These are phyloP conservation scores for Gorsachius goisagi DNA, from an alignment of 2,113 vertebrate species.

Conservation along the genomic window DNA sequence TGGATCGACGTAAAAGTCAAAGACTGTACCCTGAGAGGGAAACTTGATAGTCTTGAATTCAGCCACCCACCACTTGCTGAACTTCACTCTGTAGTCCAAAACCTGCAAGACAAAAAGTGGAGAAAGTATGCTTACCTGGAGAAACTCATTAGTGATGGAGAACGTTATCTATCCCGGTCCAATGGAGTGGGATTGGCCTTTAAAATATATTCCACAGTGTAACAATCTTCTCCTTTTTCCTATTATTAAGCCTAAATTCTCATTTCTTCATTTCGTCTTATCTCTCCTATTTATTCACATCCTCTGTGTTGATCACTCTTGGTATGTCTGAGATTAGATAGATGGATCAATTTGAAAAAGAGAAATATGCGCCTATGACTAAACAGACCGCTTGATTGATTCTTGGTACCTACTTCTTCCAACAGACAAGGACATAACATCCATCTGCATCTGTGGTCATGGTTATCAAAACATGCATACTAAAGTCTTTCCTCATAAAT, in stretches of 20 bases:
- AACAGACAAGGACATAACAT: constrained; percentile 48
- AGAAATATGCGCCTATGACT: constrained; percentile 34
- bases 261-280: not conserved
- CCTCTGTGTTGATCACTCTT: constrained; percentile 22
- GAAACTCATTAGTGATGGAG: not conserved
- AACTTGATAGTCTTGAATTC: constrained; percentile 98
- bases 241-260: constrained; percentile 5
- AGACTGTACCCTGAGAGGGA: constrained; percentile 92
- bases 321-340: not conserved
- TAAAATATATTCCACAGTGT: not conserved
- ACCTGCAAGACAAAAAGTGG: constrained; percentile 72
- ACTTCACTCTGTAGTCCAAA: constrained; percentile 89
- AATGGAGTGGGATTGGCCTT: not conserved
- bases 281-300: constrained; percentile 28
- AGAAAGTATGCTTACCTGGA: not conserved
- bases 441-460: constrained; percentile 1
- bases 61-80: constrained; percentile 96
- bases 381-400: constrained; percentile 46
- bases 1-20: constrained; percentile 93
- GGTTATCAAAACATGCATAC: not conserved
- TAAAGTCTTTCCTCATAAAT: constrained; percentile 34
- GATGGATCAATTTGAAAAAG: constrained; percentile 36
- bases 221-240: not conserved
- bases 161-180: not conserved
- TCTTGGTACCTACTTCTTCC: not conserved